Evolutionary conservation across 2,797 vertebrate species (phyloP).

Genomic region (Callimico goeldii): DNA sequence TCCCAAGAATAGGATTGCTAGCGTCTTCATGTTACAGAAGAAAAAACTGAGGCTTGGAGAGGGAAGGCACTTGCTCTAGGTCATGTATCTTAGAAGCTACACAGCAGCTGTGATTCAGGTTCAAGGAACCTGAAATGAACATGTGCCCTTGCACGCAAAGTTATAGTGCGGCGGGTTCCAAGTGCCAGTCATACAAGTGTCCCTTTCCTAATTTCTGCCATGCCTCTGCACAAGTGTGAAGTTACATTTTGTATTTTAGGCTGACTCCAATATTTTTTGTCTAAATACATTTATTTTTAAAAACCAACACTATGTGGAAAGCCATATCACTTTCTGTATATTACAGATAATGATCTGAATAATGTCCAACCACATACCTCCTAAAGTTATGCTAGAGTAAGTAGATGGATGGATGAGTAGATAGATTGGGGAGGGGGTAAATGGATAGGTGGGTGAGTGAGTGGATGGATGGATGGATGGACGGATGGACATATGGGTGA

Average conservation of each 20-base stretch:
- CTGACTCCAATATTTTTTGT: background rate
- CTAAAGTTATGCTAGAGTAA: background rate
- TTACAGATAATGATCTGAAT: background rate
- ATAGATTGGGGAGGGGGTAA: too few species aligned
- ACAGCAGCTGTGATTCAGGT: background rate
- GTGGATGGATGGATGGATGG: rapidly evolving
- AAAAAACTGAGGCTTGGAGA: background rate
- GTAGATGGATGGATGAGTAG: background rate
- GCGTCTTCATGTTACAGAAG: background rate
- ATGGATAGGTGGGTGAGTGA: too few species aligned
- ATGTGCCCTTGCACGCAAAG: rapidly evolving
- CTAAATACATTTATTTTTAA: constrained; percentile 19
- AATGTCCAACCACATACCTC: background rate
- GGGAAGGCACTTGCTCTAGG: background rate
- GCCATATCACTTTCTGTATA: background rate
- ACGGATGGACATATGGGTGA: rapidly evolving
- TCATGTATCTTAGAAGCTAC: background rate
- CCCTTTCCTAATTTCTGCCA: background rate
- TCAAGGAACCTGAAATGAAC: background rate
- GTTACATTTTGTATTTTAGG: background rate
- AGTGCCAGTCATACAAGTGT: rapidly evolving
- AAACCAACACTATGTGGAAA: background rate
- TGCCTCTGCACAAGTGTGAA: background rate
- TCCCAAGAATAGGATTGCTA: too few species aligned
- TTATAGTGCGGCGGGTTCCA: background rate